Percentiles rank a stretch among this genome's conserved stretches.
phyloP scores from a whole-genome alignment of 2,797 vertebrate species.

The Pseudopleuronectes americanus region DNA sequence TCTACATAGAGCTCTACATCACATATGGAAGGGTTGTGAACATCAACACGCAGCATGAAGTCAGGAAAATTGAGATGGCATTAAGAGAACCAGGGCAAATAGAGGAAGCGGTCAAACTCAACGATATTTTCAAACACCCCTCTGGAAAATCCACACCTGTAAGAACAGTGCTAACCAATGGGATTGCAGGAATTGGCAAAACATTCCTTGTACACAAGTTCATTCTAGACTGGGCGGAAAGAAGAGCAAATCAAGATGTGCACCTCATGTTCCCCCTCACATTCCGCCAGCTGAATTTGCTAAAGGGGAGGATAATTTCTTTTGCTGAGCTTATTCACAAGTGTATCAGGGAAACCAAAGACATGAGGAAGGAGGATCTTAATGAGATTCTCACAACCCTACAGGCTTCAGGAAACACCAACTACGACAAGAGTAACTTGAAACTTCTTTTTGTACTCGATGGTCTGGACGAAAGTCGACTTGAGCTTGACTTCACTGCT shows the following conservation, averaged over 20 bases:
- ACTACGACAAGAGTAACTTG: constrained; percentile 32
- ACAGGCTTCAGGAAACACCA: constrained; percentile 33
- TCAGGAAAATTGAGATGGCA: constrained; percentile 26
- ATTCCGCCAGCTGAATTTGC: constrained; percentile 37
- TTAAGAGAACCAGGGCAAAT: neutral
- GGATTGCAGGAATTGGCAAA: constrained; percentile 43
- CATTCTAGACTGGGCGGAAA: constrained; percentile 40
- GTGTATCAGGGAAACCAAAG: constrained; percentile 22
- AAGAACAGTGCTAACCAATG: constrained; percentile 31
- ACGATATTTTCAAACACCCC: constrained; percentile 14
- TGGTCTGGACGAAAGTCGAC: constrained; percentile 22
- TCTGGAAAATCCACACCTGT: constrained; percentile 20
- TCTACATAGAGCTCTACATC: constrained; percentile 26
- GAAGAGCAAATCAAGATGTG: constrained; percentile 22
- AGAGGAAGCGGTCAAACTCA: constrained; percentile 7
- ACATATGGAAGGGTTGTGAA: constrained; percentile 1
- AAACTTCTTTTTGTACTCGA: constrained; percentile 33
- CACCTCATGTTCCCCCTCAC: constrained; percentile 36
- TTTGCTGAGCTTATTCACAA: constrained; percentile 22
- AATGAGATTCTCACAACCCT: constrained; percentile 16
- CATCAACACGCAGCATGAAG: constrained; percentile 31
- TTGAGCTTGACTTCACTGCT: constrained; percentile 7
- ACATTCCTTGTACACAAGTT: constrained; percentile 33
- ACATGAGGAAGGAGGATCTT: constrained; percentile 16
- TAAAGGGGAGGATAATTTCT: constrained; percentile 6